A percentile compares a stretch with the other conserved stretches of the same genome.
phyloP scores from a whole-genome alignment of 1,140 invertebrate species.

The Calephelis virginiensis region DNA sequence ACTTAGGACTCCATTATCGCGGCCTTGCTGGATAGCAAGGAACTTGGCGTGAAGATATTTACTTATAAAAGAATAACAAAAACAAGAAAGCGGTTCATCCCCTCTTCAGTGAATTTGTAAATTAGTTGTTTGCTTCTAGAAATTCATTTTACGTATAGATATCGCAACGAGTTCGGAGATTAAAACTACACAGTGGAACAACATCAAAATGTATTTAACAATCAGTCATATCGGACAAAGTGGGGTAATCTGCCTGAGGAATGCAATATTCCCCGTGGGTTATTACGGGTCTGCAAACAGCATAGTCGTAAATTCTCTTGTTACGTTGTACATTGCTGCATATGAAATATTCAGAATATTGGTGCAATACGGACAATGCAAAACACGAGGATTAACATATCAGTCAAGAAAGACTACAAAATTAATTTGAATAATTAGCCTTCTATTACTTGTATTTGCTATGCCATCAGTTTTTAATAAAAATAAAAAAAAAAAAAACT shows the following conservation, averaged over 20 bases:
- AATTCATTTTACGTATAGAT: background rate
- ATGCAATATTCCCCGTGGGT: slow-evolving; percentile 35
- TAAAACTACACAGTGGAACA: slow-evolving; percentile 10
- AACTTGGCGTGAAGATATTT: too few species aligned
- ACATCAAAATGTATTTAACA: slow-evolving; percentile 16
- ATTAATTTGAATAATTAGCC: too few species aligned
- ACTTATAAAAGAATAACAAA: too few species aligned
- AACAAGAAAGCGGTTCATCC: too few species aligned
- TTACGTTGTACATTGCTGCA: slow-evolving; percentile 23
- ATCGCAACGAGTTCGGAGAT: background rate
- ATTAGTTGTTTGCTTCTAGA: background rate
- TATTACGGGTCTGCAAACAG: slow-evolving; percentile 32
- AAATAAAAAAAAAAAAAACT: too few species aligned
- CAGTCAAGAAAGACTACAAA: too few species aligned
- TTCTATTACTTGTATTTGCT: too few species aligned
- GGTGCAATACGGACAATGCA: slow-evolving; percentile 14
- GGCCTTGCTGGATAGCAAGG: too few species aligned
- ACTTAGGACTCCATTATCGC: too few species aligned
- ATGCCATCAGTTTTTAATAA: too few species aligned
- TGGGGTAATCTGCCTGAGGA: slow-evolving; percentile 31
- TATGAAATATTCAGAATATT: slow-evolving; percentile 19
- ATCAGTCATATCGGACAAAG: slow-evolving; percentile 13
- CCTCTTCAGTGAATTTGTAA: background rate
- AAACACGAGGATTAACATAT: too few species aligned
- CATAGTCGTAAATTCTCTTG: slow-evolving; percentile 34